Evolutionary conservation across 2,113 vertebrate genomes (phyloP).

Genomic region (Coptodon rendalli): DNA sequence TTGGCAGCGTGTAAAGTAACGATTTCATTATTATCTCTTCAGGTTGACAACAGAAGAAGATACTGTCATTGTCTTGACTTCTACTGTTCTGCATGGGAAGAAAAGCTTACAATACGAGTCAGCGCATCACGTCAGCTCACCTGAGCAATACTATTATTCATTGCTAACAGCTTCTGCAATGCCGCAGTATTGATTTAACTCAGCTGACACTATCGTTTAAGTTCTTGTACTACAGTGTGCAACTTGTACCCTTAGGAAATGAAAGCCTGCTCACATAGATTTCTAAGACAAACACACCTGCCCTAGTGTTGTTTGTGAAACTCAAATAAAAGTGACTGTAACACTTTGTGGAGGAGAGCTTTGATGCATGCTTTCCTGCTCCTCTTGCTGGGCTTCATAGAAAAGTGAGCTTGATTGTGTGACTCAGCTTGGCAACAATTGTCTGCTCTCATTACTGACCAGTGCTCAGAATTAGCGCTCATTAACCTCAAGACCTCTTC

Average conservation of each 20-base stretch:
- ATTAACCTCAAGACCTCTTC: constrained; percentile 33
- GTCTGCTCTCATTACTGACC: constrained; percentile 42
- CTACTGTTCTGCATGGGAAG: background rate
- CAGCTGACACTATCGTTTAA: background rate
- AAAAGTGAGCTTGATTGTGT: background rate
- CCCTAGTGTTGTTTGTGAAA: background rate
- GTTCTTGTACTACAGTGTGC: background rate
- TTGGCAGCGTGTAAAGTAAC: background rate
- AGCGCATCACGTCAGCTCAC: constrained; percentile 4
- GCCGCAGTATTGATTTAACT: constrained; percentile 25
- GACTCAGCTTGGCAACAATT: background rate
- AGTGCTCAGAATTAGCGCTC: constrained; percentile 6
- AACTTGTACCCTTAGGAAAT: background rate
- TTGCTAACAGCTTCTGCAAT: constrained; percentile 9
- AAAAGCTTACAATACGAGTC: background rate
- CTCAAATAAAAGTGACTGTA: background rate
- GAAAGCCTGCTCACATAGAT: background rate
- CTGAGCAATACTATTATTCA: constrained; percentile 7
- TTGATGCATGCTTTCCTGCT: background rate
- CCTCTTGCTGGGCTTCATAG: background rate
- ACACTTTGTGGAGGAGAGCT: background rate
- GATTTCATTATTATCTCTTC: background rate
- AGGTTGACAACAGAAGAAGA: background rate
- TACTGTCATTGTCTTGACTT: constrained; percentile 5
- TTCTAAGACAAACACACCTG: background rate